These are phyloP conservation scores for Panthera leo DNA, from an alignment of 2,113 vertebrate species.

Conservation along the genomic window DNA sequence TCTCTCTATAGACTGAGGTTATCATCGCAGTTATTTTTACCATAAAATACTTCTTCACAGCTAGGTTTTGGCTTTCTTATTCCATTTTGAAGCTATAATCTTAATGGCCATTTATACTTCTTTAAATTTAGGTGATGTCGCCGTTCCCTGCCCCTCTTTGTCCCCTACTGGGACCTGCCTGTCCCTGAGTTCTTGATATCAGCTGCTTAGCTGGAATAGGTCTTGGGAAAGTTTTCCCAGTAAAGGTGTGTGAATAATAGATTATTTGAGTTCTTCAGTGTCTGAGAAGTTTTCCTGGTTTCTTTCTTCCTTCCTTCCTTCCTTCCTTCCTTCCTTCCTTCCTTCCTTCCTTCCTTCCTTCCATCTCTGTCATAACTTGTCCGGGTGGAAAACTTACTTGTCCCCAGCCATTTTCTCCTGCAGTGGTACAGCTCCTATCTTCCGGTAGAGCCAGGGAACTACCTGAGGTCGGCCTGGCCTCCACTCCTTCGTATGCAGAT, in stretches of 20 bases:
- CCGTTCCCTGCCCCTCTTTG: neutral
- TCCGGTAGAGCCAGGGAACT: too few relatives aligned
- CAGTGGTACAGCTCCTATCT: neutral
- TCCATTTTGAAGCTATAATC: neutral
- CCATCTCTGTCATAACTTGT: rapidly evolving
- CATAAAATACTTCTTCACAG: neutral
- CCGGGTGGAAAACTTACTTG: neutral
- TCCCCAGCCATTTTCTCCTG: too few relatives aligned
- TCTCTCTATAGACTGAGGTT: neutral
- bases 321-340: too few relatives aligned
- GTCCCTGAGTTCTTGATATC: neutral
- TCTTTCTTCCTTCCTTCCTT: too few relatives aligned
- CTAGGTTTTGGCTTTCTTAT: neutral
- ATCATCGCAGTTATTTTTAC: neutral
- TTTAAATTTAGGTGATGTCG: neutral
- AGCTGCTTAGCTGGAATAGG: neutral
- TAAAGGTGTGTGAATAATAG: neutral
- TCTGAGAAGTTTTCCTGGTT: neutral
- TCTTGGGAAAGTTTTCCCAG: neutral
- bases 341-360: too few relatives aligned
- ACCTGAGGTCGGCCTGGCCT: neutral
- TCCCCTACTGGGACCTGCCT: neutral
- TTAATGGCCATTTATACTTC: neutral
- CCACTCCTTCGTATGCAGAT: neutral
- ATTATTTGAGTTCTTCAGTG: neutral